phyloP scores from a whole-genome alignment of 2,113 vertebrate species.

The Burhinus oedicnemus region DNA sequence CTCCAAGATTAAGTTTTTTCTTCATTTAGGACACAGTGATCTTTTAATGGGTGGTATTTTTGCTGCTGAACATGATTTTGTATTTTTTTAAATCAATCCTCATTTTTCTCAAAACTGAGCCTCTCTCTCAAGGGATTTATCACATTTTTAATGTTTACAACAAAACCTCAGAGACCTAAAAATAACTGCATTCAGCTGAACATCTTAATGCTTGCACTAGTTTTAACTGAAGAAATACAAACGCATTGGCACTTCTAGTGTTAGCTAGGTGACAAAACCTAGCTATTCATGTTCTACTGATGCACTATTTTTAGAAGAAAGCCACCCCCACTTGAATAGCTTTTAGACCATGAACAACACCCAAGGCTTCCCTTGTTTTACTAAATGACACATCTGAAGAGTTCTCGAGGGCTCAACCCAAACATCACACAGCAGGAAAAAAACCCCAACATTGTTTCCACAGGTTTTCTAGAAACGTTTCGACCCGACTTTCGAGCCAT shows the following conservation, averaged over 20 bases:
- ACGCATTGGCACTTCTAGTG: accelerated
- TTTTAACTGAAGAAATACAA: neutral
- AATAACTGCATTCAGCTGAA: neutral
- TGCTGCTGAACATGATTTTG: neutral
- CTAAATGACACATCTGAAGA: neutral
- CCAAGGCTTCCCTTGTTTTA: neutral
- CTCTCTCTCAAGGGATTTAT: neutral
- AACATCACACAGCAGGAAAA: neutral
- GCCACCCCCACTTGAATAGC: accelerated
- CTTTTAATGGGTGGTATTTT: neutral
- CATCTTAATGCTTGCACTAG: neutral
- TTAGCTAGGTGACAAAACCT: neutral
- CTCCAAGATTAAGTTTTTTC: neutral
- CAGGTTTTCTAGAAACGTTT: neutral
- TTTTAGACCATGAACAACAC: accelerated
- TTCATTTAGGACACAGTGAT: neutral
- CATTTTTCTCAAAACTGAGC: neutral
- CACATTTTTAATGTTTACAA: neutral
- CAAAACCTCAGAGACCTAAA: neutral
- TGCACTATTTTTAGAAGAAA: neutral
- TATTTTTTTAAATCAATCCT: neutral
- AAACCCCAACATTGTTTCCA: neutral
- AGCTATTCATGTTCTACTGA: accelerated
- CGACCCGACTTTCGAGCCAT: accelerated
- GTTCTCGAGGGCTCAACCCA: neutral